Percentiles rank a stretch among this genome's conserved stretches.
phyloP scores from a whole-genome alignment of 2,113 vertebrate species.

The Ailurus styani region DNA sequence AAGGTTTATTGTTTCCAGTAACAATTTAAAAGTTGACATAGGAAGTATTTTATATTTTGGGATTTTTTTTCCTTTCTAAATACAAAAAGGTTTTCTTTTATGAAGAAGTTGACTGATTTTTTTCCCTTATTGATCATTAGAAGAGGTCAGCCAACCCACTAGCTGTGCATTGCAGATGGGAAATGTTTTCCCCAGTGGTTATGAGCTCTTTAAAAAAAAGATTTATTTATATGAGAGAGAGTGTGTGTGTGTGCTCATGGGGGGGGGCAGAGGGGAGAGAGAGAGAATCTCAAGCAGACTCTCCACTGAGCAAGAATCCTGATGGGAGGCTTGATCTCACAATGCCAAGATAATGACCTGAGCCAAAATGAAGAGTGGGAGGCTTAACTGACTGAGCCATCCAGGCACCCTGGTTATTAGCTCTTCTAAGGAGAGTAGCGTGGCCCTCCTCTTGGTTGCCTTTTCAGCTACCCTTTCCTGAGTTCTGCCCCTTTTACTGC shows the following conservation, averaged over 20 bases:
- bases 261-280: not conserved
- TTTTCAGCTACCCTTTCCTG: not conserved
- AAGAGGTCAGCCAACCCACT: not conserved
- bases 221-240: not conserved
- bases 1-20: not conserved
- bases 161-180: not conserved
- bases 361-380: not conserved
- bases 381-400: not conserved
- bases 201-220: not conserved
- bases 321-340: not conserved
- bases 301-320: not conserved
- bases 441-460: not conserved
- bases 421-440: not conserved
- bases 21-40: not conserved
- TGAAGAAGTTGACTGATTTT: not conserved
- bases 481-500: not conserved
- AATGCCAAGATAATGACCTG: not conserved
- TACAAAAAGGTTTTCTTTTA: not conserved
- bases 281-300: not conserved
- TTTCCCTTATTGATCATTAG: not conserved
- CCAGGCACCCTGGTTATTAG: not conserved
- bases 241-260: not conserved
- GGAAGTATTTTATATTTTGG: not conserved
- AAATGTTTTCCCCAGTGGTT: not conserved
- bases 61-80: not conserved